These are phyloP conservation scores for Xylota segnis DNA, from an alignment of 2,888 invertebrate genomes.

Conservation along the genomic window DNA sequence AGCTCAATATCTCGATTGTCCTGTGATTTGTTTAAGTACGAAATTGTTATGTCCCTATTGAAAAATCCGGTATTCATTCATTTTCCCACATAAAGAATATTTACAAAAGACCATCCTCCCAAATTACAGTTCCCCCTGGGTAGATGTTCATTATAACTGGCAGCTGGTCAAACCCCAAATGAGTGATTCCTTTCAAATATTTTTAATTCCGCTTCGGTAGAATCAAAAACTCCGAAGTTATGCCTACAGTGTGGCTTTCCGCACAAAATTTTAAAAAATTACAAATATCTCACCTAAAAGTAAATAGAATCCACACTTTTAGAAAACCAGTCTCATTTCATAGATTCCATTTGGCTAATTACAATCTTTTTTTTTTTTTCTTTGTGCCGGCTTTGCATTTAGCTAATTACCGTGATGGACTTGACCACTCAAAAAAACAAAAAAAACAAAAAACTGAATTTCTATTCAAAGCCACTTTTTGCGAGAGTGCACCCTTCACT, in stretches of 20 bases:
- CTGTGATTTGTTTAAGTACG: too few relatives aligned
- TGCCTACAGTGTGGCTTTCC: not conserved
- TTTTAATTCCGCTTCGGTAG: too few relatives aligned
- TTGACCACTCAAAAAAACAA: slow-evolving; percentile 55
- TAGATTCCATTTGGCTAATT: slow-evolving; percentile 66
- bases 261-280: not conserved
- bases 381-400: slow-evolving; percentile 38
- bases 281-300: not conserved
- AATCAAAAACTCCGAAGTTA: too few relatives aligned
- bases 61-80: too few relatives aligned
- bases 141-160: too few relatives aligned
- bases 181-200: too few relatives aligned
- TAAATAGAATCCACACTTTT: not conserved
- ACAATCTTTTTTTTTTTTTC: slow-evolving; percentile 31
- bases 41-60: too few relatives aligned
- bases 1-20: too few relatives aligned
- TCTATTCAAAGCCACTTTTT: slow-evolving; percentile 49
- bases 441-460: not conserved
- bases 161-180: too few relatives aligned
- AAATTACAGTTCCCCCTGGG: too few relatives aligned
- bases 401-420: slow-evolving; percentile 73
- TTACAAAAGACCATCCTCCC: too few relatives aligned
- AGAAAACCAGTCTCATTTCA: slow-evolving; percentile 16
- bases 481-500: slow-evolving; percentile 45
- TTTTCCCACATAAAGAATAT: too few relatives aligned